A percentile compares a stretch with the other conserved stretches of the same genome.
Evolutionary conservation across 2,797 vertebrate species (phyloP).

Genomic region (Cichlasoma orientale): DNA sequence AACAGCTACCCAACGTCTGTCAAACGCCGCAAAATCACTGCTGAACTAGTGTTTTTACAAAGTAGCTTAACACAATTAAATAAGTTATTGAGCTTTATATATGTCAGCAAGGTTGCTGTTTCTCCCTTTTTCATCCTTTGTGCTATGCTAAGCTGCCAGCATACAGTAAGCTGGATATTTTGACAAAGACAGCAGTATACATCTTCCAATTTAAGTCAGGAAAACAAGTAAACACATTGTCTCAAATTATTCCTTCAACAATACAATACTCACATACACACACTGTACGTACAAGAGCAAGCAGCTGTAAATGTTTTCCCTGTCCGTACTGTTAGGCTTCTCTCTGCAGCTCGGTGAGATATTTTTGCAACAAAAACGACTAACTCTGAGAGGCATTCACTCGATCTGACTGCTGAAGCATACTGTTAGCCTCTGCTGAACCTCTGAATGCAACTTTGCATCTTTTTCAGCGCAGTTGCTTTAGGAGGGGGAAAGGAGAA

Average conservation of each 20-base stretch:
- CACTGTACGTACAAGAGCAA: not conserved
- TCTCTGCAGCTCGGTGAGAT: not conserved
- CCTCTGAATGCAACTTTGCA: not conserved
- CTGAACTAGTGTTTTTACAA: not conserved
- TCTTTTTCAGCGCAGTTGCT: not conserved
- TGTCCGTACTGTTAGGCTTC: not conserved
- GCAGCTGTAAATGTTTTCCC: not conserved
- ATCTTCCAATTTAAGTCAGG: not conserved
- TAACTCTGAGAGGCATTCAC: not conserved
- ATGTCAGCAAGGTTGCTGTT: not conserved
- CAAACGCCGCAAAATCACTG: not conserved
- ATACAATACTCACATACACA: not conserved
- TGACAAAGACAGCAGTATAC: not conserved
- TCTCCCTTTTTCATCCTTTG: not conserved
- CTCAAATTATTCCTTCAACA: not conserved
- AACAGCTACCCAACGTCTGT: not conserved
- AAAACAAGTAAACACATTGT: no score
- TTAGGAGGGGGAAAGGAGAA: not conserved
- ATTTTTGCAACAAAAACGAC: not conserved
- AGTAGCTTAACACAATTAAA: not conserved
- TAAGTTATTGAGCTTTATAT: not conserved
- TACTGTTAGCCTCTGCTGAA: not conserved
- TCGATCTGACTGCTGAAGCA: not conserved
- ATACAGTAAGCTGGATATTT: not conserved
- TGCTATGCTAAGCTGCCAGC: not conserved